phyloP scores from a whole-genome alignment of 2,888 invertebrate species.

The Leistus spinibarbis region DNA sequence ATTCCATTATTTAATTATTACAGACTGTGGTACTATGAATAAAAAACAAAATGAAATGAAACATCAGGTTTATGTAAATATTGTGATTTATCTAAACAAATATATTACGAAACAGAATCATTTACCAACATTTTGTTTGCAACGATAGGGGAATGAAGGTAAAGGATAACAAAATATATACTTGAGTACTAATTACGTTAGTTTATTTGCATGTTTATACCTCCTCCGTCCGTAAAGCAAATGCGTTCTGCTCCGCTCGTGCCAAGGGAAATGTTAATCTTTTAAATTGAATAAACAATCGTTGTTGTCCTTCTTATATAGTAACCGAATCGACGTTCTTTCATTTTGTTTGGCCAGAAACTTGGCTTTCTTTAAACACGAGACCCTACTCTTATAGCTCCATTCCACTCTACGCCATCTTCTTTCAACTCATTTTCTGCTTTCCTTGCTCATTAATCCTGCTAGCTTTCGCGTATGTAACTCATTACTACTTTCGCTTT shows the following conservation, averaged over 20 bases:
- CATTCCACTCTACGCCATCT: slow-evolving; percentile 41
- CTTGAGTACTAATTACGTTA: slow-evolving; percentile 35
- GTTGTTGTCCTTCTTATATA: slow-evolving; percentile 1
- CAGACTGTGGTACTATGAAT: too few species aligned
- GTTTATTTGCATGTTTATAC: slow-evolving; percentile 37
- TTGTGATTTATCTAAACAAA: neutral
- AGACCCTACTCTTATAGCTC: slow-evolving; percentile 49
- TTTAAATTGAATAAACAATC: slow-evolving; percentile 36
- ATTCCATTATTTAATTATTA: too few species aligned
- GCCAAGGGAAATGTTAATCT: slow-evolving; percentile 26
- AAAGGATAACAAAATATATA: slow-evolving; percentile 23
- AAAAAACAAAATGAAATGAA: too few species aligned
- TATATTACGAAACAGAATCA: neutral
- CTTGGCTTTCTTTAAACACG: slow-evolving; percentile 52
- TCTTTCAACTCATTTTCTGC: slow-evolving; percentile 42
- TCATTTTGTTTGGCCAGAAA: slow-evolving; percentile 47
- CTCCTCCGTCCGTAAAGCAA: slow-evolving; percentile 5
- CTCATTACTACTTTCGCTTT: slow-evolving; percentile 46
- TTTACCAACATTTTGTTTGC: slow-evolving; percentile 24
- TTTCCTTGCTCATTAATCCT: slow-evolving; percentile 31
- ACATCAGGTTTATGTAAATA: too few species aligned
- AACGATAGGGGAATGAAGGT: neutral
- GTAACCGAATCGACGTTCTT: slow-evolving; percentile 27
- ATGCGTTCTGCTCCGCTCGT: neutral
- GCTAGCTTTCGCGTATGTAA: neutral